phyloP scores from a whole-genome alignment of 2,888 invertebrate species.

The Ganaspis brasiliensis region DNA sequence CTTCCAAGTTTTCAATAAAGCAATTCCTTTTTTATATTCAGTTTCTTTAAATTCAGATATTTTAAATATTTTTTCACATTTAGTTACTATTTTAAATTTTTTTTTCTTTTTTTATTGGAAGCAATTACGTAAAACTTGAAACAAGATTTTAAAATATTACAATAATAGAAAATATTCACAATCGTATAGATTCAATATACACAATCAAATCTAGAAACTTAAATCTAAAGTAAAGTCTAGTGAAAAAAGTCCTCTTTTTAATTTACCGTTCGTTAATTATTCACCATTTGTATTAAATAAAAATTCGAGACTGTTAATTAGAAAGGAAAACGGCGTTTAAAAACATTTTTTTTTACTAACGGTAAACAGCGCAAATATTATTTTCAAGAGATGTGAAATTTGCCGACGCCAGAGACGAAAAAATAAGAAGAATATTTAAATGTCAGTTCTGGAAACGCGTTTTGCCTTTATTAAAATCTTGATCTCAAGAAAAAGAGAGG shows the following conservation, averaged over 20 bases:
- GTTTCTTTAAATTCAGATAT: no score
- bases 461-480: not conserved
- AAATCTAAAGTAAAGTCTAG: not conserved
- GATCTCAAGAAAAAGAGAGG: not conserved
- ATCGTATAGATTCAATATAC: no score
- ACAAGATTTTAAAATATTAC: not conserved
- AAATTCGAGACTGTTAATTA: slow-evolving; percentile 7
- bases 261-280: not conserved
- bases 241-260: not conserved
- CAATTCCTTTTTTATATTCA: not conserved
- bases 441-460: not conserved
- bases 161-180: not conserved
- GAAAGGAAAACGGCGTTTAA: slow-evolving; percentile 11
- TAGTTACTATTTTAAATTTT: not conserved
- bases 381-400: slow-evolving; percentile 7
- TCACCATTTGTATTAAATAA: not conserved
- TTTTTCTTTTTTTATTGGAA: not conserved
- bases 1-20: not conserved
- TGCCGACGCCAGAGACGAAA: not conserved
- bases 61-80: not conserved
- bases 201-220: not conserved
- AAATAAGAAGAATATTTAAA: not conserved
- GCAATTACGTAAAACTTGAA: not conserved
- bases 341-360: not conserved
- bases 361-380: slow-evolving; percentile 6